Evolutionary conservation across 2,888 invertebrate genomes (phyloP), one percentile per base, ranked within the genome.

Genomic region (Tiphia femorata): DNA sequence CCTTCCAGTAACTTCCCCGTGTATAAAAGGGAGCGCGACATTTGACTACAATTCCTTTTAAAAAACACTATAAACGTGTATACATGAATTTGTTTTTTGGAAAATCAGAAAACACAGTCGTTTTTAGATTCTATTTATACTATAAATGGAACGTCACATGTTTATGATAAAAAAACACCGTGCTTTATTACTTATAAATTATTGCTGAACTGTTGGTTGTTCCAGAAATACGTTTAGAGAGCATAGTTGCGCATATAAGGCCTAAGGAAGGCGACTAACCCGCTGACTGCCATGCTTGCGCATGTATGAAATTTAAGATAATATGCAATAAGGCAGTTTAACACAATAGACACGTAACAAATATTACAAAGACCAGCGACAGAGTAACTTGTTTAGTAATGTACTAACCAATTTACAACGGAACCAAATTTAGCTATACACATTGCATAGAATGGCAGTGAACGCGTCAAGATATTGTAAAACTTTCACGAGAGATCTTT

Each of bases 361-460:
- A 25, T 25, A 21, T 40, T 19, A 19, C 37, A 19, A 17, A 17
- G 4, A 17, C 17, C 8, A 37, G 17, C 19, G 37, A 37, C 17
- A 37, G 4, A 19, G 14, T 37, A 37, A 37, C 17, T 1, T 16
- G 10, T 4, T 37, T 6, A 8, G 17, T 19, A 37, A 37, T 19
- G 38, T 40, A 60, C 40, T 50, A 58, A 55, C 23, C 30, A 38
- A 55, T 30, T 35, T 16, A 48, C 44, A 63, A 53, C 35, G 50
- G 25, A 54, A 59, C 44, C 27, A 12, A 54, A 59, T 43, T 59
- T 10, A 47, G 53, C 49, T 56, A 49, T 57, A 59, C 62, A 71
- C 62, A 68, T 71, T 64, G 62, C 64, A 67, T 60, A 64, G 59
- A 64, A 68, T 72, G 70, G 70, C 70, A 69, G 72, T 70, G 70